Conservation (phyloP, 64 coral and sea anemone genomes). For the Dendronephthya gigantea region DNA sequence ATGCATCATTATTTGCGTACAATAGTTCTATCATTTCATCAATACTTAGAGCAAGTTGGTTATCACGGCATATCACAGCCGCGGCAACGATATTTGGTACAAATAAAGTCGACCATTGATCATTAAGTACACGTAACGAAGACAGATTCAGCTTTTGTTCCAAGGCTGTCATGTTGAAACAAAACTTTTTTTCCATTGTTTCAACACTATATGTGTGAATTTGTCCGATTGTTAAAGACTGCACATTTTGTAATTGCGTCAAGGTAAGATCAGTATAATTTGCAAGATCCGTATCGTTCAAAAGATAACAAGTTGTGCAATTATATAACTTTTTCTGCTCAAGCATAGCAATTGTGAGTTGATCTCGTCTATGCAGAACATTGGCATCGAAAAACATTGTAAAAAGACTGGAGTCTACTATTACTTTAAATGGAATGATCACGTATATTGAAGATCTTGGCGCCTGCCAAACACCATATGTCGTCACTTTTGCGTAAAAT, state of each 20-base stretch:
- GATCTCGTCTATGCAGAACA: background rate
- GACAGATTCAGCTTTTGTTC: background rate
- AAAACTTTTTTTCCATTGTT: background rate
- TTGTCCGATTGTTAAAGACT: background rate
- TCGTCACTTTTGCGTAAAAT: background rate
- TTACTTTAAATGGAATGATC: background rate
- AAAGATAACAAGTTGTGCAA: background rate
- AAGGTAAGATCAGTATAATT: background rate
- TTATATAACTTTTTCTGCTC: background rate
- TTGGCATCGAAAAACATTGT: background rate
- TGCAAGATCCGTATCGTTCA: background rate
- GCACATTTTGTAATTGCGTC: background rate
- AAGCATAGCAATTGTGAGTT: background rate
- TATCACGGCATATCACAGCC: background rate
- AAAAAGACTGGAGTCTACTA: background rate
- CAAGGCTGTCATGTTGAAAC: conserved; percentile 10
- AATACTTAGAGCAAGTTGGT: background rate
- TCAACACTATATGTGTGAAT: background rate
- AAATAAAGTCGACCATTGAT: background rate
- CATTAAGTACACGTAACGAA: background rate
- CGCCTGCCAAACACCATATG: background rate
- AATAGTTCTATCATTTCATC: background rate
- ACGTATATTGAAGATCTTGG: background rate
- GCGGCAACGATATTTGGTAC: background rate
- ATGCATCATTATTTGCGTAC: background rate